phyloP scores from a whole-genome alignment of 2,888 invertebrate species.

The Meloe dianella region DNA sequence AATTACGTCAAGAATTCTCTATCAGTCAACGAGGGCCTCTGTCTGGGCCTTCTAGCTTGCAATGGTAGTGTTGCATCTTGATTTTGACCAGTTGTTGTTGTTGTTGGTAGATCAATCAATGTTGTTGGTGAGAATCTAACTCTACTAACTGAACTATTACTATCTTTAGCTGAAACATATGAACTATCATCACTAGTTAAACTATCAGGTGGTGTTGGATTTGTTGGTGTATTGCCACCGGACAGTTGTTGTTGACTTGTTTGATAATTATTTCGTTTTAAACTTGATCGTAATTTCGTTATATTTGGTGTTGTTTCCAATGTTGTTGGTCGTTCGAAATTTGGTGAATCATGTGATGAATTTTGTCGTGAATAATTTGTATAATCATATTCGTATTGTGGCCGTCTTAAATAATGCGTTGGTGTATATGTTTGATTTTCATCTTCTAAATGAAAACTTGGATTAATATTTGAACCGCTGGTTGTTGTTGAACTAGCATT shows the following conservation, averaged over 20 bases:
- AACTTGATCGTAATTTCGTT: constrained; percentile 76
- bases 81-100: constrained; percentile 62
- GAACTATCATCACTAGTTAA: constrained; percentile 87
- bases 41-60: constrained; percentile 60
- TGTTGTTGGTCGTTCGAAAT: constrained; percentile 67
- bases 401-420: constrained; percentile 60
- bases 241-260: constrained; percentile 59
- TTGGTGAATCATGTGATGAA: constrained; percentile 61
- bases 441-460: constrained; percentile 68
- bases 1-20: constrained; percentile 65
- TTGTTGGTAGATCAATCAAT: constrained; percentile 69
- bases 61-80: constrained; percentile 64
- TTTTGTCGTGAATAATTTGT: constrained; percentile 58
- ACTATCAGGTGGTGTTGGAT: constrained; percentile 86
- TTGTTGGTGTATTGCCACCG: constrained; percentile 76
- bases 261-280: constrained; percentile 73
- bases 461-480: constrained; percentile 67
- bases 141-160: constrained; percentile 72
- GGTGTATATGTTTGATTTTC: constrained; percentile 61
- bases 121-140: constrained; percentile 81
- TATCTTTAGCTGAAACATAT: constrained; percentile 85
- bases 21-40: constrained; percentile 62
- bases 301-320: constrained; percentile 66
- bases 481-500: constrained; percentile 65
- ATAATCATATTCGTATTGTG: constrained; percentile 54